Evolutionary conservation across 2,888 invertebrate species (phyloP).

Genomic region (Eupsilia transversa): DNA sequence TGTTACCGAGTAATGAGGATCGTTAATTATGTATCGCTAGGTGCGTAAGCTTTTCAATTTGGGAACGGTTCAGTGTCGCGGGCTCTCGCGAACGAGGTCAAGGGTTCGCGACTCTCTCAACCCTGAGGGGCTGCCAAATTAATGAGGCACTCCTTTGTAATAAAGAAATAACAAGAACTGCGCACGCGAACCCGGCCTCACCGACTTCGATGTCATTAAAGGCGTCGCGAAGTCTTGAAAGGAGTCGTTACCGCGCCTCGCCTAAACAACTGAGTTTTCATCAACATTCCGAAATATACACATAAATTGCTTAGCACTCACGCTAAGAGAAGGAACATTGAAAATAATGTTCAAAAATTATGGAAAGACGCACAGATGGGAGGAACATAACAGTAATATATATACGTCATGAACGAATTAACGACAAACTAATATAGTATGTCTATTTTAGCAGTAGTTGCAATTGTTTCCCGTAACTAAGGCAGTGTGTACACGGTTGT

Average conservation of each 20-base stretch:
- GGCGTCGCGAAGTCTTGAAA: conserved; percentile 86
- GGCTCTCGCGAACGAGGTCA: conserved; percentile 88
- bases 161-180: conserved; percentile 91
- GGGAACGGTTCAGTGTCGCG: conserved; percentile 83
- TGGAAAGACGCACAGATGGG: conserved; percentile 12
- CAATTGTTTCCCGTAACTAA: conserved; percentile 63
- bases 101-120: conserved; percentile 89
- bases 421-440: conserved; percentile 21
- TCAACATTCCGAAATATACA: conserved; percentile 80
- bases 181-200: conserved; percentile 88
- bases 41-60: conserved; percentile 87
- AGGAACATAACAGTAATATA: neutral
- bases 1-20: conserved; percentile 87
- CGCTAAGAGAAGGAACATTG: conserved; percentile 68
- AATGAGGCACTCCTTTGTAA: conserved; percentile 91
- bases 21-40: conserved; percentile 90
- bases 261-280: conserved; percentile 86
- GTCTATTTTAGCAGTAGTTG: conserved; percentile 50
- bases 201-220: conserved; percentile 88
- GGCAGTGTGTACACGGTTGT: conserved; percentile 67
- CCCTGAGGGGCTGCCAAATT: conserved; percentile 91
- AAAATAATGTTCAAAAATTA: conserved; percentile 57
- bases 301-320: conserved; percentile 75
- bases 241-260: conserved; percentile 87
- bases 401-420: neutral